A percentile compares a stretch with the other conserved stretches of the same genome.
Conservation (phyloP, 2,797 vertebrate genomes). For the Melanotaenia pygmaea region DNA sequence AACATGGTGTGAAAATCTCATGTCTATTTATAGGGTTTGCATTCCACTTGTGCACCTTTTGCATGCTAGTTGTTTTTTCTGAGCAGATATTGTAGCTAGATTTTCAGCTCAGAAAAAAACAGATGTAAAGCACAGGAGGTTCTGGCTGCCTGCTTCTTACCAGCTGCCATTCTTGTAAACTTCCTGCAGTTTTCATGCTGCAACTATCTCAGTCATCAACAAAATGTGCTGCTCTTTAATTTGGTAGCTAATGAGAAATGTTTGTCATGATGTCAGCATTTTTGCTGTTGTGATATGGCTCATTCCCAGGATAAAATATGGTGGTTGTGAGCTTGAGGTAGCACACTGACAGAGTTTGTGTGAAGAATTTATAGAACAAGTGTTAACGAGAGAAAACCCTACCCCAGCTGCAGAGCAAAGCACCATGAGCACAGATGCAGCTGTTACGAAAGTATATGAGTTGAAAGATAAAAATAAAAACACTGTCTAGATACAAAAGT, state of each 20-base stretch:
- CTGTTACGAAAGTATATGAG: slow-evolving; percentile 5
- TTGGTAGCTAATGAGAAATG: slow-evolving; percentile 49
- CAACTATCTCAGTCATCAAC: slow-evolving; percentile 37
- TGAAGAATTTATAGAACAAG: not conserved
- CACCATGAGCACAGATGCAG: not conserved
- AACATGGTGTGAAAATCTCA: not conserved
- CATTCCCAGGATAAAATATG: slow-evolving; percentile 13
- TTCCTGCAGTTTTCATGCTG: slow-evolving; percentile 54
- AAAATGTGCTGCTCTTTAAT: slow-evolving; percentile 50
- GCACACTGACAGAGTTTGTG: not conserved
- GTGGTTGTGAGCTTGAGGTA: slow-evolving; percentile 11
- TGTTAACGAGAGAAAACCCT: not conserved
- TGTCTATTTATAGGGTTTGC: not conserved
- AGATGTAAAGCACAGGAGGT: slow-evolving; percentile 38
- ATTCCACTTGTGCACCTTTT: not conserved
- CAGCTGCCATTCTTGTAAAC: slow-evolving; percentile 64
- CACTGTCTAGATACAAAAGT: not conserved
- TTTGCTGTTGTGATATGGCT: slow-evolving; percentile 12
- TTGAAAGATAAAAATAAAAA: not conserved
- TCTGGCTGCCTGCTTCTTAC: slow-evolving; percentile 48
- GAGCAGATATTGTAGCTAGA: slow-evolving; percentile 6
- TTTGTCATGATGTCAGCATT: slow-evolving; percentile 23
- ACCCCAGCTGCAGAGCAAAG: slow-evolving; percentile 11
- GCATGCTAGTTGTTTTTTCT: not conserved
- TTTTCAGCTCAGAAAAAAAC: slow-evolving; percentile 24